Evolutionary conservation across 2,113 vertebrate genomes (phyloP).

Genomic region (Phoxinus phoxinus): DNA sequence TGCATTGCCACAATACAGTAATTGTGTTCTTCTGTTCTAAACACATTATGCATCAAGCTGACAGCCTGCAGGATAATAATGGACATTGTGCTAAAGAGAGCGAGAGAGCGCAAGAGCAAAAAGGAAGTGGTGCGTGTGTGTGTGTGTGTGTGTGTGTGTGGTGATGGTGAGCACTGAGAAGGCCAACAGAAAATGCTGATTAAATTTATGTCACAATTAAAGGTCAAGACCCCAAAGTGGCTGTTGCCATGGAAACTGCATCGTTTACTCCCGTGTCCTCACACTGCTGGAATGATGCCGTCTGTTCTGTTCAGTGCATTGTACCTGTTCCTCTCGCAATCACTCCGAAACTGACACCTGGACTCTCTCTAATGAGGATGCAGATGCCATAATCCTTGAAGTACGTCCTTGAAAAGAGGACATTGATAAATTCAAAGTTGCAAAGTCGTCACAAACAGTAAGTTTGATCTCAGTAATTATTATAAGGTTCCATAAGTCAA

Average conservation of each 20-base stretch:
- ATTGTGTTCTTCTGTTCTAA: neutral
- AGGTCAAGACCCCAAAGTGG: constrained; percentile 39
- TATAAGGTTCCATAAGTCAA: neutral
- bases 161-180: constrained; percentile 5
- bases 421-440: neutral
- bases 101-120: neutral
- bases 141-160: constrained; percentile 23
- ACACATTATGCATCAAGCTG: neutral
- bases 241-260: constrained; percentile 57
- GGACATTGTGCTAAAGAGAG: neutral
- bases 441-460: neutral
- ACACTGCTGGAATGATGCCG: constrained; percentile 16
- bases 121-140: constrained; percentile 18
- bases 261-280: constrained; percentile 28
- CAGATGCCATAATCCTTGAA: neutral
- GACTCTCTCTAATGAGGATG: neutral
- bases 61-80: neutral
- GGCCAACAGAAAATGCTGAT: constrained; percentile 47
- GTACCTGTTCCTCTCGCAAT: constrained; percentile 1
- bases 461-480: neutral
- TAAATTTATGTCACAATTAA: constrained; percentile 39
- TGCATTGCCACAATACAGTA: neutral
- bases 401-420: neutral
- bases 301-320: neutral
- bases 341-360: neutral